Evolutionary conservation across 2,888 invertebrate genomes (phyloP).

Genomic region (Lacanobia wlatinum): DNA sequence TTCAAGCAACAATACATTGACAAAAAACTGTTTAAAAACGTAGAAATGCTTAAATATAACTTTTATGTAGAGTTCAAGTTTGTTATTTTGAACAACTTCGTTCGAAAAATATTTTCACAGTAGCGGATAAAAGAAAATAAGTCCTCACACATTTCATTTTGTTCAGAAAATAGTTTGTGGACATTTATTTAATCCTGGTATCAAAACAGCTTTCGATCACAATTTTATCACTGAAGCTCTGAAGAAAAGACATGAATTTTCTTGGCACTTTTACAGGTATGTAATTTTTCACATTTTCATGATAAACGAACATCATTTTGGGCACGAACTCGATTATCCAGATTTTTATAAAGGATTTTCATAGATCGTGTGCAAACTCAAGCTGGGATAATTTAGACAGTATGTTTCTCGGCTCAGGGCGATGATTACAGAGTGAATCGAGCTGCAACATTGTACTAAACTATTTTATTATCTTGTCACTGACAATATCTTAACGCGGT

Average conservation of each 20-base stretch:
- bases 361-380: constrained; percentile 11
- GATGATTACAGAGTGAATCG: constrained; percentile 12
- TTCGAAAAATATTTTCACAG: background rate
- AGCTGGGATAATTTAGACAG: constrained; percentile 13
- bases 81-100: background rate
- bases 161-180: background rate
- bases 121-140: background rate
- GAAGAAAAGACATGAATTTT: constrained; percentile 31
- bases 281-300: constrained; percentile 29
- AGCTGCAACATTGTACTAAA: constrained; percentile 10
- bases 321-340: constrained; percentile 47
- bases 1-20: background rate
- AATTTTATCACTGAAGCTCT: constrained; percentile 25
- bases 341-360: constrained; percentile 29
- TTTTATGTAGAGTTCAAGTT: background rate
- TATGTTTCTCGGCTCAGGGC: background rate
- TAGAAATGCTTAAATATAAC: too few species aligned
- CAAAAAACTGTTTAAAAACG: too few species aligned
- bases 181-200: constrained; percentile 12
- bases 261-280: constrained; percentile 21
- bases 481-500: too few species aligned
- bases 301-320: constrained; percentile 40
- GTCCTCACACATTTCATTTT: constrained; percentile 10
- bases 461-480: background rate
- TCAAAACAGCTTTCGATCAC: constrained; percentile 29